A percentile compares a stretch with the other conserved stretches of the same genome.
These are phyloP conservation scores for Epinephelus coioides DNA, from an alignment of 2,797 vertebrate species.

Conservation along the genomic window DNA sequence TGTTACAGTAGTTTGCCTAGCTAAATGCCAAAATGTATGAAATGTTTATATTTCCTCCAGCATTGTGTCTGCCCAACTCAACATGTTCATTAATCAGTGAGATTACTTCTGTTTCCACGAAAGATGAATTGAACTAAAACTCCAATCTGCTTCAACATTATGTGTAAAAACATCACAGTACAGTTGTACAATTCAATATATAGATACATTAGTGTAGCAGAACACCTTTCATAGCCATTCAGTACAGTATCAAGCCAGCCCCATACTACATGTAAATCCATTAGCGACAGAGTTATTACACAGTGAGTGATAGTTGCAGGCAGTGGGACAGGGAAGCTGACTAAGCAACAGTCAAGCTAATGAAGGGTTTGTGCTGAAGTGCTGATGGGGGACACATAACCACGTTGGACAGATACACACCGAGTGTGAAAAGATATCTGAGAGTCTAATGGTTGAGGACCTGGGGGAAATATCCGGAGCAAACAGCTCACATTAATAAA, in stretches of 20 bases:
- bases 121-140: slow-evolving; percentile 39
- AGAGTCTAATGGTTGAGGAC: slow-evolving; percentile 40
- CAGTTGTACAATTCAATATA: background rate
- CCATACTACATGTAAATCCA: slow-evolving; percentile 55
- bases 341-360: slow-evolving; percentile 74
- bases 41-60: background rate
- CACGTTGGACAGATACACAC: slow-evolving; percentile 66
- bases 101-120: background rate
- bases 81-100: background rate
- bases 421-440: slow-evolving; percentile 43
- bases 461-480: slow-evolving; percentile 62
- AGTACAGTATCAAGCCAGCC: slow-evolving; percentile 55
- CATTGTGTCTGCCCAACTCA: background rate
- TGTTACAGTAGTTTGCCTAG: background rate
- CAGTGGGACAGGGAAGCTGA: slow-evolving; percentile 74
- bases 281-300: slow-evolving; percentile 56
- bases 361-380: slow-evolving; percentile 62
- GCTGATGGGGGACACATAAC: slow-evolving; percentile 75
- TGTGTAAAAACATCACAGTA: background rate
- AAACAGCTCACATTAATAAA: slow-evolving; percentile 51
- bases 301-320: slow-evolving; percentile 67
- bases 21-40: background rate
- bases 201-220: slow-evolving; percentile 28
- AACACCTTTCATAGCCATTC: slow-evolving; percentile 63
- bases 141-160: slow-evolving; percentile 58